A percentile compares a stretch with the other conserved stretches of the same genome.
Evolutionary conservation across 35 echinoderm and acorn worm genomes (phyloP).

Genomic region (Patiria miniata): DNA sequence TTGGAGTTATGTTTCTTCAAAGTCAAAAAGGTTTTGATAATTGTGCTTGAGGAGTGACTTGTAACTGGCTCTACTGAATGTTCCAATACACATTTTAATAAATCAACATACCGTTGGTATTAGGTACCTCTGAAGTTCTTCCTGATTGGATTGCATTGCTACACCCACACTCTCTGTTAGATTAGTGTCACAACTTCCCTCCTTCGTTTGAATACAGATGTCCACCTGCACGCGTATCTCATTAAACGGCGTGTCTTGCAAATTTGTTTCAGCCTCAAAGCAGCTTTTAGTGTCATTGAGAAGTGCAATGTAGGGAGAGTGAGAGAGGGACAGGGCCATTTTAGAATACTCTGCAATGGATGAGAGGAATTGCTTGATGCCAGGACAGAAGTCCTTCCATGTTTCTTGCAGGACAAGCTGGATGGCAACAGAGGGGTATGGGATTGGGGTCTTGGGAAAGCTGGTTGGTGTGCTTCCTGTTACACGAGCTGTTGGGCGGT

Average conservation of each 20-base stretch:
- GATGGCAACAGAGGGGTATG: background rate
- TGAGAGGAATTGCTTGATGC: background rate
- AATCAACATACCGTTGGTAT: background rate
- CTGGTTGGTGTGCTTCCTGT: background rate
- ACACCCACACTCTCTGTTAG: background rate
- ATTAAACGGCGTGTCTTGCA: background rate
- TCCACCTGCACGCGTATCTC: background rate
- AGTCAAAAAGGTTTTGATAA: too few species aligned
- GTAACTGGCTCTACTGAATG: too few species aligned
- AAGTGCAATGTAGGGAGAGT: background rate
- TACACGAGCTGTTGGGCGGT: background rate
- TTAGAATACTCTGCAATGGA: background rate
- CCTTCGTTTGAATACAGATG: background rate
- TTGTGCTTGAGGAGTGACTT: too few species aligned
- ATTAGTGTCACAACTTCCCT: background rate
- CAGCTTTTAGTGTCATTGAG: background rate
- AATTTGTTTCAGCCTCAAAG: background rate
- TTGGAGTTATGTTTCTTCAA: too few species aligned
- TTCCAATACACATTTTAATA: background rate
- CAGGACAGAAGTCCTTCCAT: background rate
- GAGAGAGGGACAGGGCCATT: background rate
- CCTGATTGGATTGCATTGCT: background rate
- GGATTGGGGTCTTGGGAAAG: background rate
- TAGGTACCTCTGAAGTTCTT: background rate
- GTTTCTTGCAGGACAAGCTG: slow-evolving; percentile 2